phyloP scores from a whole-genome alignment of 2,888 invertebrate genomes.

The Lasioglossum malachurum region DNA sequence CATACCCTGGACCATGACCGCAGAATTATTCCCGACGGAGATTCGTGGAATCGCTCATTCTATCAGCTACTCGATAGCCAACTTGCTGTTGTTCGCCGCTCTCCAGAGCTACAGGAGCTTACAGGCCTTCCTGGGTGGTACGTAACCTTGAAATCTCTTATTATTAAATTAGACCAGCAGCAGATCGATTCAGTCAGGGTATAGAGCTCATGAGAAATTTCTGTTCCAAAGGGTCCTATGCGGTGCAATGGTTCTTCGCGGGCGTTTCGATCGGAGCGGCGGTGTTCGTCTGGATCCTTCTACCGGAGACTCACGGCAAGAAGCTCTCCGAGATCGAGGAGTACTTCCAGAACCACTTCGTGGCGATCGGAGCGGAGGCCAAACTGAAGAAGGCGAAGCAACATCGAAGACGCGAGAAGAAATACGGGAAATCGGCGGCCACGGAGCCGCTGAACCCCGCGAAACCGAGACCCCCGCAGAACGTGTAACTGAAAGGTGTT shows the following conservation, averaged over 20 bases:
- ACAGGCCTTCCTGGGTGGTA: slow-evolving; percentile 78
- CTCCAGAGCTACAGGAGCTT: slow-evolving; percentile 86
- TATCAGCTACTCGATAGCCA: slow-evolving; percentile 87
- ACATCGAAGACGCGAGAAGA: slow-evolving; percentile 67
- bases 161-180: neutral
- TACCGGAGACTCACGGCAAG: slow-evolving; percentile 86
- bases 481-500: slow-evolving; percentile 64
- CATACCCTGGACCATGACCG: slow-evolving; percentile 89
- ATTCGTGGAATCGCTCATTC: slow-evolving; percentile 88
- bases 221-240: slow-evolving; percentile 85
- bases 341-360: slow-evolving; percentile 84
- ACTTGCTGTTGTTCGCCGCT: slow-evolving; percentile 87
- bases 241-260: slow-evolving; percentile 87
- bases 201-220: neutral
- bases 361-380: slow-evolving; percentile 77
- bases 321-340: slow-evolving; percentile 85
- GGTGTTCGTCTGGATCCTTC: slow-evolving; percentile 84
- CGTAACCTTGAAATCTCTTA: neutral
- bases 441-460: slow-evolving; percentile 77
- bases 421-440: slow-evolving; percentile 70
- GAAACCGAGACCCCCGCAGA: slow-evolving; percentile 64
- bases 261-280: slow-evolving; percentile 84
- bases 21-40: slow-evolving; percentile 87
- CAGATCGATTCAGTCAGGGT: neutral
- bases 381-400: slow-evolving; percentile 72